A percentile compares a stretch with the other conserved stretches of the same genome.
Conservation (phyloP, 2,888 invertebrate species). For the Drosophila colorata region DNA sequence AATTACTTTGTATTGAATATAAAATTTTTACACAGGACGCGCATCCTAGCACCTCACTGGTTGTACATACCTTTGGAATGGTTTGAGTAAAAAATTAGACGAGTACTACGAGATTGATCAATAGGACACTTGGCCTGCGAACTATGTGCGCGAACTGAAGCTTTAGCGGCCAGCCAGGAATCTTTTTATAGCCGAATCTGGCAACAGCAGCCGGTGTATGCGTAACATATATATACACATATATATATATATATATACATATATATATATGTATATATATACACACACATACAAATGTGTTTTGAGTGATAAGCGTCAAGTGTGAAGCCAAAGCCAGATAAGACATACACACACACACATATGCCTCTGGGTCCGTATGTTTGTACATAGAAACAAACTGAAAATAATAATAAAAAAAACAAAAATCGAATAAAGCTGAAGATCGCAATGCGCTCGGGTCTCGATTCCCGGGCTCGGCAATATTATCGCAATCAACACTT, state of each 20-base stretch:
- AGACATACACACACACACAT: constrained; percentile 17
- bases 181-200: constrained; percentile 59
- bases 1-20: too few relatives aligned
- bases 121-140: constrained; percentile 38
- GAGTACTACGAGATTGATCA: constrained; percentile 9
- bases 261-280: constrained; percentile 13
- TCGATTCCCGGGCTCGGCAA: not conserved
- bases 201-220: constrained; percentile 41
- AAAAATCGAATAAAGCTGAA: constrained; percentile 3
- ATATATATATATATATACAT: constrained; percentile 14
- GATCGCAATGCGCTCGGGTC: constrained; percentile 20
- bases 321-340: constrained; percentile 46
- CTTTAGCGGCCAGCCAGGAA: constrained; percentile 33
- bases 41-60: not conserved
- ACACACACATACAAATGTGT: constrained; percentile 14
- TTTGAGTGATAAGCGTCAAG: constrained; percentile 54
- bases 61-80: constrained; percentile 40
- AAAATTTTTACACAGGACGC: not conserved
- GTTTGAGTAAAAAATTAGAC: constrained; percentile 1
- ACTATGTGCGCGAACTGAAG: constrained; percentile 53
- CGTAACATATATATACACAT: constrained; percentile 27
- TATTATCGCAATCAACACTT: constrained; percentile 36
- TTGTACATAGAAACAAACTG: constrained; percentile 7
- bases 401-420: not conserved
- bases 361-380: not conserved